Base-by-base conservation (phyloP, 2,888 invertebrate species). In the Caenorhabditis sulstoni region DNA sequence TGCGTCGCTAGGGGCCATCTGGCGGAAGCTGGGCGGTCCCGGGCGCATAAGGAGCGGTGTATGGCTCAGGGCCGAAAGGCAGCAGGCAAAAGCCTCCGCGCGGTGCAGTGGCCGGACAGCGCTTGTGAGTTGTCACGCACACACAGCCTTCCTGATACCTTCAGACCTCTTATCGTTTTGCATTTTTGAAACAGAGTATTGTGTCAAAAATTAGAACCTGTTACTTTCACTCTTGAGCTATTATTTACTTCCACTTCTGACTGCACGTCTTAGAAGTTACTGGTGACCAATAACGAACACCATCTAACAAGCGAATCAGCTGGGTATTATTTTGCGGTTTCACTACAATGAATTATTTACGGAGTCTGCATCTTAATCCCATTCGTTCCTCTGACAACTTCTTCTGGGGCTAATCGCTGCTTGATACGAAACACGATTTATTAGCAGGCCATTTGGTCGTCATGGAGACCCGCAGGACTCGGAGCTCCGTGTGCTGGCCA, bases 61-160 rank as follows among this genome's bases (percentile, higher is more conserved):
- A 85, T 66, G 87, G 86, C 85, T 86, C 84, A 86, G 87, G 86
- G 82, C 87, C 85, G 84, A 81, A 84, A 86, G 86, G 87, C 82
- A 87, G 86, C 86, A 87, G 85, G 85, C 84, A 84, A 82, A 87
- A 87, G 79, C 82, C 77, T 76, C 84, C 84, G 86, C 86, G 85
- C 82, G 83, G 85, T 83, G 83, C 86, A 86, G 85, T 87, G 86
- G 83, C 78, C 76, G 84, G 84, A 82, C 53, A 79, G 84, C 82
- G 79, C 79, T 81, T 64, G 80, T 71, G 82, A 84, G 82, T 75
- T 78, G 75, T 64, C 52, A 23, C 76, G 52, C 79, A 53, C 59
- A 47, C 45, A 47, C 77, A 75, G 84, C 84, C 84, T 76, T 55
- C 52, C 82, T 59, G 75, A 84, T 71, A 84, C 81, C 84, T 77